These are phyloP conservation scores for Xenopus borealis DNA, from an alignment of 2,113 vertebrate genomes.

Conservation along the genomic window DNA sequence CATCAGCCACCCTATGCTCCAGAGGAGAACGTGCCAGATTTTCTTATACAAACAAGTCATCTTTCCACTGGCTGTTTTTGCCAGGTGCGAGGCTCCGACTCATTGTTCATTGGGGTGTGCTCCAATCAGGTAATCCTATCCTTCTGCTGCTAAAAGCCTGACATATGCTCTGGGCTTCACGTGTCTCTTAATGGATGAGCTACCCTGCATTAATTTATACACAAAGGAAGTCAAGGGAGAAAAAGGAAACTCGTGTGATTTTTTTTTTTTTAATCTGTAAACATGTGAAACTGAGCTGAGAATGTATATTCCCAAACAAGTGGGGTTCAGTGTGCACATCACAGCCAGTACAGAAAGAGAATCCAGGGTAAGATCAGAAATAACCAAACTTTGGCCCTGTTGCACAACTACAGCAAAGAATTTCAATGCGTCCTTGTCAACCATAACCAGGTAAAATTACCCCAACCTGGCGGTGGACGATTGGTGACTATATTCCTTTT, in stretches of 20 bases:
- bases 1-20: not conserved
- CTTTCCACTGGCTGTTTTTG: slow-evolving; percentile 15
- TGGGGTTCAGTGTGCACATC: too few relatives aligned
- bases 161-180: slow-evolving; percentile 37
- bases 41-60: slow-evolving; percentile 14
- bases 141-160: slow-evolving; percentile 35
- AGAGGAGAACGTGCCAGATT: not conserved
- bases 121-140: slow-evolving; percentile 39
- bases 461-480: too few relatives aligned
- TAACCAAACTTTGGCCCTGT: too few relatives aligned
- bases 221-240: not conserved
- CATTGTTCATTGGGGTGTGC: slow-evolving; percentile 15
- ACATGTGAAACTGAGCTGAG: not conserved
- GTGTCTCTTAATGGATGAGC: slow-evolving; percentile 30
- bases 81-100: slow-evolving; percentile 31
- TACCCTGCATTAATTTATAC: slow-evolving; percentile 20
- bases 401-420: too few relatives aligned
- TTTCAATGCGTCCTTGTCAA: too few relatives aligned
- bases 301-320: too few relatives aligned
- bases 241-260: not conserved
- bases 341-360: not conserved
- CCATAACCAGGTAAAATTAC: too few relatives aligned
- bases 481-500: too few relatives aligned
- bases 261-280: not conserved
- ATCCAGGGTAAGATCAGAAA: too few relatives aligned